Evolutionary conservation across 2,113 vertebrate genomes (phyloP), one percentile per base, ranked within the genome.

Genomic region (Cygnus atratus): DNA sequence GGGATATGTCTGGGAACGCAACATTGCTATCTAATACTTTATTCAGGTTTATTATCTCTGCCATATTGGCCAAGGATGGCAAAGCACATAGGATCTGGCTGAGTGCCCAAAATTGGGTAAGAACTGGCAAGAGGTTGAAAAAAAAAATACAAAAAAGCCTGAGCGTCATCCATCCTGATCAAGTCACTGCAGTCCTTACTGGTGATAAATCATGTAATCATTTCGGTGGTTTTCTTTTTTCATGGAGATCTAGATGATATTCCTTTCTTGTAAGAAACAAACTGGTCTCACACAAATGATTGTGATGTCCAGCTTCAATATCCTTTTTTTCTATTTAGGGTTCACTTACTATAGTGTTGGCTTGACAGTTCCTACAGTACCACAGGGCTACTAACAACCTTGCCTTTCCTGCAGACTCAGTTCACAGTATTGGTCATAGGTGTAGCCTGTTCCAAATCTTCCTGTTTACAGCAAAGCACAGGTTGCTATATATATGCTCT

Each of bases 81-180:
- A 87, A 90, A 82, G 15, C 19, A 79, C 19, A 19, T 14, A 66
- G 4, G 15, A 66, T 62, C 15, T 73, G 12, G 9, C 19, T 83
- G 39, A 88, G 6, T 62, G 19, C 44, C 13, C 24, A 77, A 31
- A 92, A 86, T 80, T 22, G 2, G 79, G 21, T 57, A 70, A 92
- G 10, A 84, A 3, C 6, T 48, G 15, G 86, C 35, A 74, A 77
- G 37, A 13, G 0, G 6, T 9, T 75, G 43, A 86, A 58, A 52
- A 10, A 28, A 3, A 29, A 26, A 39, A 3, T 1, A 9, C 3
- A 19, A 66, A 71, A 79, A 70, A 33, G 0, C 15, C 52, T 2
- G 6, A 2, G 2, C 54, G 21, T 77, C 25, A 44, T 80, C 22
- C 35, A 48, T 76, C 22, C 35, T 72, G 67, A 52, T 61, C 22